phyloP scores from a whole-genome alignment of 2,797 vertebrate genomes.

The Astyanax mexicanus region DNA sequence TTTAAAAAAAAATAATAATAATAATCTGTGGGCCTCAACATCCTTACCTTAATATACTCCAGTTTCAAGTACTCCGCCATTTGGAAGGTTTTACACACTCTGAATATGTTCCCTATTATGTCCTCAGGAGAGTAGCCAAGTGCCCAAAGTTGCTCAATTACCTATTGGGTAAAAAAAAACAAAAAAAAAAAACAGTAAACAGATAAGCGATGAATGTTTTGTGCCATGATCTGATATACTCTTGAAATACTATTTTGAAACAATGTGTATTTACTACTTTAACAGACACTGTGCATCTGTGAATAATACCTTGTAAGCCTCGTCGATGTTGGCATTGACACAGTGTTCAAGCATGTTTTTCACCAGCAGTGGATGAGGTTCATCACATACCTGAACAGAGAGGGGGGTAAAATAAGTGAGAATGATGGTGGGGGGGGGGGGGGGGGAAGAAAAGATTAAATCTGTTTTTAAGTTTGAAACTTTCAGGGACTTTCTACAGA shows the following conservation, averaged over 20 bases:
- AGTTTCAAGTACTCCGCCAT: constrained; percentile 97
- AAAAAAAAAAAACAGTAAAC: too few relatives aligned
- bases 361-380: constrained; percentile 95
- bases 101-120: constrained; percentile 95
- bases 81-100: constrained; percentile 95
- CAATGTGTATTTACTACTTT: background rate
- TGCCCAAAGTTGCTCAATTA: constrained; percentile 93
- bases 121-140: constrained; percentile 96
- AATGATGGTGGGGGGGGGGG: too few relatives aligned
- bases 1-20: too few relatives aligned
- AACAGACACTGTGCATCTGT: background rate
- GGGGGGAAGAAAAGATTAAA: too few relatives aligned
- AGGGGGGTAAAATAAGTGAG: background rate
- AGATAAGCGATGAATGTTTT: background rate
- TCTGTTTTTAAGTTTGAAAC: background rate
- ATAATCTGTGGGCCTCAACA: too few relatives aligned
- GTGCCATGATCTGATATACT: background rate
- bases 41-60: constrained; percentile 93
- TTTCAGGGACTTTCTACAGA: background rate
- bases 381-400: constrained; percentile 87
- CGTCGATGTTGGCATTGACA: constrained; percentile 85
- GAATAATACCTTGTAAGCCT: constrained; percentile 87
- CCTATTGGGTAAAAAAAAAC: constrained; percentile 72
- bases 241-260: too few relatives aligned
- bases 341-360: constrained; percentile 97